phyloP scores from a whole-genome alignment of 1,140 invertebrate species.

The Trachymyrmex cornetzi region DNA sequence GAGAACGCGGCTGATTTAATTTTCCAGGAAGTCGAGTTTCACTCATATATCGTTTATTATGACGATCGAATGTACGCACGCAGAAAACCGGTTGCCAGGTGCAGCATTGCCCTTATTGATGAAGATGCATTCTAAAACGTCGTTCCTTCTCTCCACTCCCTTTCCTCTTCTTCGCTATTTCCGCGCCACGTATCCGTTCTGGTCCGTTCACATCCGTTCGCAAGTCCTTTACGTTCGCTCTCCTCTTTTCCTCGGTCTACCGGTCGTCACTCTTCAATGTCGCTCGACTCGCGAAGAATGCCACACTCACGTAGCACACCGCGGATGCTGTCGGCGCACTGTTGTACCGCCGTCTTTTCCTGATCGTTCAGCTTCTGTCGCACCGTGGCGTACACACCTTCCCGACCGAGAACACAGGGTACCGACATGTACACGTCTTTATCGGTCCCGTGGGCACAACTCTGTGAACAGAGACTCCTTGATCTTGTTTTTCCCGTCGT shows the following conservation, averaged over 20 bases:
- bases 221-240: conserved; percentile 34
- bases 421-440: conserved; percentile 89
- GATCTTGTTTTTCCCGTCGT: neutral
- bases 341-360: conserved; percentile 87
- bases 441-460: conserved; percentile 87
- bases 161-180: conserved; percentile 43
- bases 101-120: conserved; percentile 66
- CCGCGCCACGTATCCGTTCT: conserved; percentile 41
- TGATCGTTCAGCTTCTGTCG: conserved; percentile 87
- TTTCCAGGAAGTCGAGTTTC: conserved; percentile 69
- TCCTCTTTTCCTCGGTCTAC: neutral
- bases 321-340: conserved; percentile 85
- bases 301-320: conserved; percentile 81
- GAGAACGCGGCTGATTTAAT: conserved; percentile 52
- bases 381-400: conserved; percentile 88
- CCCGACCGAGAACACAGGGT: conserved; percentile 88
- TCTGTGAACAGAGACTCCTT: conserved; percentile 71
- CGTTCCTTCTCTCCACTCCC: conserved; percentile 36
- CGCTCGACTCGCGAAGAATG: conserved; percentile 77
- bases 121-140: conserved; percentile 71
- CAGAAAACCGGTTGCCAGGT: conserved; percentile 71
- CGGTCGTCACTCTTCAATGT: conserved; percentile 65
- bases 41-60: conserved; percentile 69
- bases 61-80: conserved; percentile 47
- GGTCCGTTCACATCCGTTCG: neutral